Evolutionary conservation across 35 echinoderm and acorn worm genomes (phyloP), one percentile per base, ranked within the genome.

Genomic region (Anneissia japonica): DNA sequence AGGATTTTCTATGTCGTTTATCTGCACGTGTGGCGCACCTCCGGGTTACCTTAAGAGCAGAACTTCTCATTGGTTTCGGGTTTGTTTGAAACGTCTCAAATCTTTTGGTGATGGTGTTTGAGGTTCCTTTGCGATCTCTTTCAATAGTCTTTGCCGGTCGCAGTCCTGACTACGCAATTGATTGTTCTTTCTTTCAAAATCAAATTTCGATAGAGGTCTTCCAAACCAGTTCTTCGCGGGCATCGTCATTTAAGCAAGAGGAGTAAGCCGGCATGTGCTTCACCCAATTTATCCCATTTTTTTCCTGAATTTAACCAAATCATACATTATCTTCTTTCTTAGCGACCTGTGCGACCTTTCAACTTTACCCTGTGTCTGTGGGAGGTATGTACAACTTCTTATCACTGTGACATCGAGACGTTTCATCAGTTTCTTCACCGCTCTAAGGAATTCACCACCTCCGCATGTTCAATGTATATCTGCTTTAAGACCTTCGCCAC

Each of bases 381-480:
- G 84, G 39, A 76, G 84, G 39, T 86, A 86, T 77, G 35, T 23
- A 38, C 17, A 6, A 86, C 84, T 86, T 26, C 30, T 36, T 12
- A 86, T 76, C 21, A 35, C 39, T 6, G 76, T 35, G 28, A 86
- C 40, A 0, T 37, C 84, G 12, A 16, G 30, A 13, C 6, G 28
- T 35, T 36, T 40, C 13, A 86, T 28, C 37, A 86, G 33, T 30
- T 31, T 76, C 0, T 76, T 77, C 2, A 86, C 84, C 39, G 7
- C 21, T 16, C 76, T 31, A 3, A 1, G 31, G 31, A 77, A 77
- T 77, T 77, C 76, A n/a, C n/a, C n/a, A n/a, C n/a, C n/a, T n/a
- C n/a, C n/a, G n/a, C n/a, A n/a, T n/a, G n/a, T n/a, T n/a, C n/a
- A n/a, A n/a, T n/a, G n/a, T n/a, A n/a, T n/a, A n/a, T n/a, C n/a